Evolutionary conservation across 2,888 invertebrate species (phyloP).

Genomic region (Terebella lapidaria): DNA sequence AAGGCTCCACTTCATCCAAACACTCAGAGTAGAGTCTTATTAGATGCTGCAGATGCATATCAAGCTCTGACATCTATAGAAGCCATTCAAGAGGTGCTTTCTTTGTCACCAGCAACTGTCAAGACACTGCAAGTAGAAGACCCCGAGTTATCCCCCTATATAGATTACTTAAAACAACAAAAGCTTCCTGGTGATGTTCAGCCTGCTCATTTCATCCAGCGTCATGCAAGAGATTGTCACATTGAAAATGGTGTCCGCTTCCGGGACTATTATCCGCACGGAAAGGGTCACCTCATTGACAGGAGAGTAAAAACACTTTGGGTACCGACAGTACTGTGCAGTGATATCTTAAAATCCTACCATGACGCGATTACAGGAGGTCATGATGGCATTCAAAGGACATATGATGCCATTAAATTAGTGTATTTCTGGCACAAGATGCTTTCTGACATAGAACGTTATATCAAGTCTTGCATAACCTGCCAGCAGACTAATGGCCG

Average conservation of each 20-base stretch:
- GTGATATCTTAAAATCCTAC: constrained; percentile 18
- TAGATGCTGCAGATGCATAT: not conserved
- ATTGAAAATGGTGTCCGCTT: not conserved
- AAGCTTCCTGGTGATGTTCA: not conserved
- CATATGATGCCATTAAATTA: constrained; percentile 17
- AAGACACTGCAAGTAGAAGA: not conserved
- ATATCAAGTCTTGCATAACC: constrained; percentile 18
- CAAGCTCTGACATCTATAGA: not conserved
- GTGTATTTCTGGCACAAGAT: constrained; percentile 27
- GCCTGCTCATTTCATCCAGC: not conserved
- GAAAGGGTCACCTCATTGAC: not conserved
- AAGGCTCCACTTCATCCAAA: no score
- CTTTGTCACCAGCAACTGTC: not conserved
- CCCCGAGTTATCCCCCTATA: not conserved
- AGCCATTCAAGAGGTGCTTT: not conserved
- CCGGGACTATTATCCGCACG: not conserved
- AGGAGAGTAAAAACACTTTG: not conserved
- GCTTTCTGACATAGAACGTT: constrained; percentile 17
- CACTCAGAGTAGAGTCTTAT: no score
- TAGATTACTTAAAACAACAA: not conserved
- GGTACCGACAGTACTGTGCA: constrained; percentile 10
- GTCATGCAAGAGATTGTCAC: not conserved
- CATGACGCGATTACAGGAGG: constrained; percentile 18
- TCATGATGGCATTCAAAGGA: constrained; percentile 23
- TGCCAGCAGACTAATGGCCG: constrained; percentile 21